Evolutionary conservation across 2,113 vertebrate genomes (phyloP), one percentile per base, ranked within the genome.

Genomic region (Leucoraja erinaceus): DNA sequence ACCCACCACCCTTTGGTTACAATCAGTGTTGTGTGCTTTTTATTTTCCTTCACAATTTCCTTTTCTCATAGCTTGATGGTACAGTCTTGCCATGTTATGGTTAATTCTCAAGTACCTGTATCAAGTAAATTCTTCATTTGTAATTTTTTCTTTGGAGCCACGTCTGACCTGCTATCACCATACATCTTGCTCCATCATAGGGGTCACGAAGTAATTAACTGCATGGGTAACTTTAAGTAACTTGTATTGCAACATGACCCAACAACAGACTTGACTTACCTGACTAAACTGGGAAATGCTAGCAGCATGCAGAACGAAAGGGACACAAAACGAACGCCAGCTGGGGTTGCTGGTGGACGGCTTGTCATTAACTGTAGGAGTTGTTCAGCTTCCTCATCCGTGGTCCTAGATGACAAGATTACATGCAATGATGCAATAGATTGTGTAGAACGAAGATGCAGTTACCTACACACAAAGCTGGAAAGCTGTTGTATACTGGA

Each of bases 351-450:
- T 0, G 98, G 99, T 14, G 98, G 98, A 1, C 98, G 97, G 94
- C 99, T 99, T 5, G 98, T 99, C 98, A 99, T 99, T 94, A 99
- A 93, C 96, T 99, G 98, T 38, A 99, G 94, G 0, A 99, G 95
- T 93, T 99, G 98, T 94, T 99, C 98, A 0, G 98, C 97, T 94
- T 99, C 99, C 94, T 99, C 99, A 93, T 99, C 98, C 0, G 98
- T 99, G 4, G 99, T 98, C 94, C 99, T 99, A 93, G 0, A 86
- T 78, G 47, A 56, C 38, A 61, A 92, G 63, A 38, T 61, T 56
- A 59, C 25, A 76, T 8, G 76, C 5, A 47, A 59, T 61, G 68
- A 66, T 38, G 70, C 90, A 72, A 38, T 28, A 54, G 33, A 28
- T 7, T 12, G 68, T 22, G 0, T 11, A 72, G 47, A 91, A 25